Base-by-base conservation (phyloP, 2,113 vertebrate species). In the Callospermophilus lateralis region DNA sequence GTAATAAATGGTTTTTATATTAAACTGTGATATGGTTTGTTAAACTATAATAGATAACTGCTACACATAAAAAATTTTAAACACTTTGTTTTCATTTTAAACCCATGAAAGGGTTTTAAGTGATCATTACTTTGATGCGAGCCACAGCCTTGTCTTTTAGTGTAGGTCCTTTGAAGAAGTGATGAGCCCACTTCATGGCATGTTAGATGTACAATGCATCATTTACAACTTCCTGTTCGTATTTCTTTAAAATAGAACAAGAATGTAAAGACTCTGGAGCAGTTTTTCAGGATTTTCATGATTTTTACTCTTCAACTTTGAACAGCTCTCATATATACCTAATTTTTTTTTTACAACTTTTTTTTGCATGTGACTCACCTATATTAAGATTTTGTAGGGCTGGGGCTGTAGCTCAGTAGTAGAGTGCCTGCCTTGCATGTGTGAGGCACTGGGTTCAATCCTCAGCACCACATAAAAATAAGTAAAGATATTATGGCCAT, bases 11-110 rank as follows among this genome's bases (percentile, higher is more conserved):
- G 8, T 11, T 94, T 91, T 88, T 30, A 78, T 55, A 73, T n/a
- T 68, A 77, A 91, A 45, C 48, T 87, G 42, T 39, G 61, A 55
- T 16, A 55, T 5, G 39, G 28, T 67, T 79, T 91, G 48, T 72
- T 91, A 80, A 70, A 32, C 19, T 63, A 34, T 30, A 84, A 78
- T 0, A 94, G 34, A 53, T 37, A 90, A 68, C 11, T 39, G 17
- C 55, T 81, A 93, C 45, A 79, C 9, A 70, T 2, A 72, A n/a
- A 51, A 65, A 68, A 51, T 39, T 83, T 61, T 12, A 13, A 81
- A 51, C 58, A 87, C n/a, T 81, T 65, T 65, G 74, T 65, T 87
- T 85, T 92, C 30, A 55, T 84, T 87, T 70, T 24, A 89, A 84
- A 48, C n/a, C n/a, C 28, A 30, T 0, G 6, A 70, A 48, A 32